These are phyloP conservation scores for Hippocampus kuda DNA, from an alignment of 2,797 vertebrate species.

Conservation along the genomic window DNA sequence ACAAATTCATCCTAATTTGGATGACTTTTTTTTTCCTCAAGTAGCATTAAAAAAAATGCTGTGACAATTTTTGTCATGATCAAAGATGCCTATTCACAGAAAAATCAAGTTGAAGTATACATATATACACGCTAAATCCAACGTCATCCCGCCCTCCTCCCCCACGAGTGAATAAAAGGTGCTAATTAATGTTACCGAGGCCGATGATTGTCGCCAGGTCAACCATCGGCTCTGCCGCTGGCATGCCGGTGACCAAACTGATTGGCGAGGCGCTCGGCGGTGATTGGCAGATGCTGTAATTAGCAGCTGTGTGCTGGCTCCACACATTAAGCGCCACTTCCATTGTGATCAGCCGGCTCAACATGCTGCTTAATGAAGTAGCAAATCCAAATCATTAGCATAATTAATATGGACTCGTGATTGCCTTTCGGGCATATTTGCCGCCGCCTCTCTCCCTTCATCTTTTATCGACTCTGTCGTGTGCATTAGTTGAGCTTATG, in stretches of 20 bases:
- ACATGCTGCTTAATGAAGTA: conserved; percentile 67
- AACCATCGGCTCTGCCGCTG: background rate
- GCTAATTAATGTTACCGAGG: background rate
- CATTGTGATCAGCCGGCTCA: conserved; percentile 52
- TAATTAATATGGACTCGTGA: conserved; percentile 58
- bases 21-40: no score
- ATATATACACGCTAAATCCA: no score
- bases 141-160: no score
- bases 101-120: background rate
- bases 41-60: no score
- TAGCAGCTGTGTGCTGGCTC: conserved; percentile 27
- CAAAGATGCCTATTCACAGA: conserved; percentile 9
- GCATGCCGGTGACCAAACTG: conserved; percentile 30
- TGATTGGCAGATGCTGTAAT: conserved; percentile 59
- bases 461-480: conserved; percentile 45
- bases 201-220: conserved; percentile 10
- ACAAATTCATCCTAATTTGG: no score
- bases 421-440: conserved; percentile 46
- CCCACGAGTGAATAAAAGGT: background rate
- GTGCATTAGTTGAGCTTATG: conserved; percentile 35
- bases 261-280: conserved; percentile 40
- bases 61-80: background rate
- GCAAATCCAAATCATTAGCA: conserved; percentile 64
- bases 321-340: conserved; percentile 15
- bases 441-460: conserved; percentile 3